phyloP scores from a whole-genome alignment of 2,888 invertebrate species.

The Meta bourneti region DNA sequence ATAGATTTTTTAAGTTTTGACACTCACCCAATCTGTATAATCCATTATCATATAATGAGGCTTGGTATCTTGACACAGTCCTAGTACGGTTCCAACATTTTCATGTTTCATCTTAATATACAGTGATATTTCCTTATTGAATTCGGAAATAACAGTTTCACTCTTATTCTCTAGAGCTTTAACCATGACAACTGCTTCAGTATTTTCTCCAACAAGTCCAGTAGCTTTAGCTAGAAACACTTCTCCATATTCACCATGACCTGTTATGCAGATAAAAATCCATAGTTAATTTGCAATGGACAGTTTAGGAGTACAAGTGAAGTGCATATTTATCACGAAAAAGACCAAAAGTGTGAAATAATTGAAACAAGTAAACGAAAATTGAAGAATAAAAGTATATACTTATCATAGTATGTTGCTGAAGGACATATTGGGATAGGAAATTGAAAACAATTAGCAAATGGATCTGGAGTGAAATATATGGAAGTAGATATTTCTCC shows the following conservation, averaged over 20 bases:
- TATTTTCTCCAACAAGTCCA: slow-evolving; percentile 69
- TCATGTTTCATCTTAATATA: slow-evolving; percentile 90
- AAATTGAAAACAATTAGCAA: no score
- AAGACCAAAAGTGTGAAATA: background rate
- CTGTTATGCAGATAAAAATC: slow-evolving; percentile 77
- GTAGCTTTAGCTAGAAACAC: slow-evolving; percentile 88
- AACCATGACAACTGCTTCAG: slow-evolving; percentile 85
- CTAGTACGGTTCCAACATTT: slow-evolving; percentile 89
- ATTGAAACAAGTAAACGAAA: background rate
- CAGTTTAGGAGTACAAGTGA: no score
- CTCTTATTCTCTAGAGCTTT: slow-evolving; percentile 86
- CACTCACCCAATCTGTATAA: slow-evolving; percentile 91
- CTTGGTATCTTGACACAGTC: slow-evolving; percentile 87
- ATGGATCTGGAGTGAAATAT: no score
- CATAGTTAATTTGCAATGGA: no score
- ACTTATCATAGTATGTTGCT: background rate
- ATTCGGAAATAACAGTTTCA: slow-evolving; percentile 89
- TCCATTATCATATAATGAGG: slow-evolving; percentile 94
- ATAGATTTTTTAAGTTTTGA: background rate
- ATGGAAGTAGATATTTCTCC: no score
- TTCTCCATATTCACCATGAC: slow-evolving; percentile 95
- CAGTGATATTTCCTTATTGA: slow-evolving; percentile 92
- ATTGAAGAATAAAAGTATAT: background rate
- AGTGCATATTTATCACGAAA: no score
- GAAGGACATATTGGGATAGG: no score